A percentile compares a stretch with the other conserved stretches of the same genome.
These are phyloP conservation scores for Orius insidiosus DNA, from an alignment of 1,140 invertebrate genomes.

Conservation along the genomic window DNA sequence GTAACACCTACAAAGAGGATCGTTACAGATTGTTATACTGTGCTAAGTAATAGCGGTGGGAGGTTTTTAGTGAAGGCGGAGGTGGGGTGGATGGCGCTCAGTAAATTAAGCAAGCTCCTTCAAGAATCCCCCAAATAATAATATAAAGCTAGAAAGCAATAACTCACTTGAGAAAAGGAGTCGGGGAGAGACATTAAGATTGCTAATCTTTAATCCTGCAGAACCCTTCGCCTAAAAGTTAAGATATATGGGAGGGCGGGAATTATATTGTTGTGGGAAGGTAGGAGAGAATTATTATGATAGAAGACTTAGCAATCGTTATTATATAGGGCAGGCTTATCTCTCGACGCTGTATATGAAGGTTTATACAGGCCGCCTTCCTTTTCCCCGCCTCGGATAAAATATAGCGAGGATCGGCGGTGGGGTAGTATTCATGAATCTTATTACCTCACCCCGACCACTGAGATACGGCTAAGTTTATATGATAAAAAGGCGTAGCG, in stretches of 20 bases:
- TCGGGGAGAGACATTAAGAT: conserved; percentile 34
- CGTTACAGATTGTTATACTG: too few relatives aligned
- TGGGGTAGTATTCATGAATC: conserved; percentile 20
- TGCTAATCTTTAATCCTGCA: conserved; percentile 53
- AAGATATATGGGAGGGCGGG: conserved; percentile 43
- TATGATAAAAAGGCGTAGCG: conserved; percentile 18
- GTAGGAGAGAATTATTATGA: conserved; percentile 20
- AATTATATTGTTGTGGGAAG: conserved; percentile 34
- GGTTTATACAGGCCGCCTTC: conserved; percentile 16
- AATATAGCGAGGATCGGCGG: conserved; percentile 18
- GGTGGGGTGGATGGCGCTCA: too few relatives aligned
- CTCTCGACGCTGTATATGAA: conserved; percentile 19
- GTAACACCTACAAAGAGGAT: too few relatives aligned
- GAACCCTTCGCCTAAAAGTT: conserved; percentile 41
- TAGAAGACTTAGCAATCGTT: conserved; percentile 22
- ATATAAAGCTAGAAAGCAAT: conserved; percentile 21
- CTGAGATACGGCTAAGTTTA: conserved; percentile 14
- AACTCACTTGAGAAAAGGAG: conserved; percentile 18
- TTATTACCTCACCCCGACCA: conserved; percentile 15
- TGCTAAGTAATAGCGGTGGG: too few relatives aligned
- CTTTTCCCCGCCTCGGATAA: conserved; percentile 12
- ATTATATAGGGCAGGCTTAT: conserved; percentile 21
- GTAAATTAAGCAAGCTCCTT: too few relatives aligned
- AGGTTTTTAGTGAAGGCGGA: too few relatives aligned
- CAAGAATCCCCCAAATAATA: conserved; percentile 16